Evolutionary conservation across 1,140 invertebrate genomes (phyloP), one percentile per base, ranked within the genome.

Genomic region (Ooceraea biroi): DNA sequence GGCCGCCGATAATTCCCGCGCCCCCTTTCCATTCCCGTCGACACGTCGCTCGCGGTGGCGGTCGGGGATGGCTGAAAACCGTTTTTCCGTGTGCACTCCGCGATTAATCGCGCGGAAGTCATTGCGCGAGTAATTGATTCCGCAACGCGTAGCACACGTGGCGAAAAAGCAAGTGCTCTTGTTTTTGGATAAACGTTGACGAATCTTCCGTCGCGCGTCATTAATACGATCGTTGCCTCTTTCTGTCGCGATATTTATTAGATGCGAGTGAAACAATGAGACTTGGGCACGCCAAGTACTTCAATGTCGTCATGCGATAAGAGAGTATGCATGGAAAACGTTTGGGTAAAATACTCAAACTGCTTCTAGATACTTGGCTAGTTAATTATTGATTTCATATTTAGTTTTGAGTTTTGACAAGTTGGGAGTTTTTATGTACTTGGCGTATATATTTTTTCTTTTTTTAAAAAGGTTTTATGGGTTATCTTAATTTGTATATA

Each of bases 41-140:
- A 69, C 76, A 57, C 22, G 12, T 58, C 22, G 44, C 36, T 36
- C 36, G 52, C 11, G 48, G 52, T 19, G 1, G n/a, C 52, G 19
- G 52, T 7, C 36, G 36, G 36, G 60, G 25, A 50, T 57, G 7
- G 52, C 36, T 71, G 76, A 46, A 80, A 80, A 80, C 65, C 52
- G 76, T 71, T 80, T 80, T 71, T 80, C 19, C 65, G 65, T 22
- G 52, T 63, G 48, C 76, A 22, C 76, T 22, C 50, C 41, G 25
- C 76, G 52, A 80, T 80, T 80, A 80, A 80, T 80, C 50, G 65
- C 25, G 12, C 76, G 52, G 68, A 71, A 80, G 50, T 80, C 76
- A 80, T 80, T 80, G 52, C 22, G 65, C 25, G 27, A 27, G 25
- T 78, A 80, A 80, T 80, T 80, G 36, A 80, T 58, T 55, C 25